phyloP scores from a whole-genome alignment of 2,797 vertebrate species.

The Acanthornis magna region DNA sequence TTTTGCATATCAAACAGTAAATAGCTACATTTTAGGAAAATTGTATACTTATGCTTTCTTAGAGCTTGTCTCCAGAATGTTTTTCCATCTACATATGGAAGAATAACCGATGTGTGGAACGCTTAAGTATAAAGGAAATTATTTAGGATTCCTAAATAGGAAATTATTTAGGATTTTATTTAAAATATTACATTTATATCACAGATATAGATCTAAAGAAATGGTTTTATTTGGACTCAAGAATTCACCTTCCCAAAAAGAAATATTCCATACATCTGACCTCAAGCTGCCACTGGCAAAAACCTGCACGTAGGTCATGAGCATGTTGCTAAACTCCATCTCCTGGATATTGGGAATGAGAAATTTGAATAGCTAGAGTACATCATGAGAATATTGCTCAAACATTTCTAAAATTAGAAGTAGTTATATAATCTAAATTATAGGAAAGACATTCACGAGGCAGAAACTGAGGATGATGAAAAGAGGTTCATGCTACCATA shows the following conservation, averaged over 20 bases:
- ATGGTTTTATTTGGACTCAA: background rate
- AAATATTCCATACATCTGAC: background rate
- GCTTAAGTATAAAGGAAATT: background rate
- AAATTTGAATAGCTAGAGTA: background rate
- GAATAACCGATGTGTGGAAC: background rate
- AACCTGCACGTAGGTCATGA: background rate
- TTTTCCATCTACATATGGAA: background rate
- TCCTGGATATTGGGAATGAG: background rate
- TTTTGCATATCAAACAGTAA: background rate
- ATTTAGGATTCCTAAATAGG: background rate
- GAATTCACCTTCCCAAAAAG: background rate
- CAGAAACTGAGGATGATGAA: rapidly evolving
- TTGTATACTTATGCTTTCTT: background rate
- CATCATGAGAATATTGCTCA: background rate
- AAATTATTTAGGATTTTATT: background rate
- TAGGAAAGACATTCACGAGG: background rate
- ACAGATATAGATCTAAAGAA: background rate
- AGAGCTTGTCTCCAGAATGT: background rate
- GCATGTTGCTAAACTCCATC: background rate
- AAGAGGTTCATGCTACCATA: background rate
- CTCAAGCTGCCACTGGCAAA: background rate
- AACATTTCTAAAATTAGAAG: background rate
- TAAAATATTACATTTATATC: background rate
- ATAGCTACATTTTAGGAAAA: background rate
- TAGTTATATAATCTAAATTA: background rate